phyloP scores from a whole-genome alignment of 2,888 invertebrate genomes.

The Rhaphigaster nebulosa region DNA sequence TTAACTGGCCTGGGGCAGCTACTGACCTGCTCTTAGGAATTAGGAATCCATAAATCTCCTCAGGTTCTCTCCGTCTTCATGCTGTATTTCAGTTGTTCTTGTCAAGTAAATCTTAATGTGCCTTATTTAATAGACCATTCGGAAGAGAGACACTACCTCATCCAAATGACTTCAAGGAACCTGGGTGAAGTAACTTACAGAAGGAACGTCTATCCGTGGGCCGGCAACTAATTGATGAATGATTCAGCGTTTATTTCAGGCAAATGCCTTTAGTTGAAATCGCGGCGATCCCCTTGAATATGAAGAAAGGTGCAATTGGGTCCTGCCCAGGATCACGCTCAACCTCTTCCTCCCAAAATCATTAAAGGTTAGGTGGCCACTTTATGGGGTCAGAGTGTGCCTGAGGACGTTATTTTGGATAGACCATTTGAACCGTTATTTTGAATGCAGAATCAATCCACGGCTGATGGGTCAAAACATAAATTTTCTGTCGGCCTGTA shows the following conservation, averaged over 20 bases:
- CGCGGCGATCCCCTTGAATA: neutral
- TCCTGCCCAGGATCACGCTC: neutral
- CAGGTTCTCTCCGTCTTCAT: neutral
- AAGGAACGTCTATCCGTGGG: neutral
- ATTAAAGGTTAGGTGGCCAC: neutral
- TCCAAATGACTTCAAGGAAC: neutral
- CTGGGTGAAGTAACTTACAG: neutral
- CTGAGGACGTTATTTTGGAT: neutral
- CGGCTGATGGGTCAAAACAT: neutral
- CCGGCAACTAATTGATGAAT: neutral
- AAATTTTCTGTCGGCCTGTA: too few species aligned
- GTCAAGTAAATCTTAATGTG: constrained; percentile 8
- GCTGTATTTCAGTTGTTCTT: neutral
- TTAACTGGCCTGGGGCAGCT: constrained; percentile 28
- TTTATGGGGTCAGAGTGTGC: neutral
- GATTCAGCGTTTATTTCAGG: neutral
- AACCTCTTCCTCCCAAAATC: neutral
- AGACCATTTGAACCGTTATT: too few species aligned
- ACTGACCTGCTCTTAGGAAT: constrained; percentile 4
- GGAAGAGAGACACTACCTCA: neutral
- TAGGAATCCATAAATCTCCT: constrained; percentile 27
- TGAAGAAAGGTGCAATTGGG: neutral
- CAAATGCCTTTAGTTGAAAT: neutral
- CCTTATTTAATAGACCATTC: neutral
- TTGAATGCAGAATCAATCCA: neutral